Conservation (phyloP, 2,888 invertebrate species). For the Helleia helle region DNA sequence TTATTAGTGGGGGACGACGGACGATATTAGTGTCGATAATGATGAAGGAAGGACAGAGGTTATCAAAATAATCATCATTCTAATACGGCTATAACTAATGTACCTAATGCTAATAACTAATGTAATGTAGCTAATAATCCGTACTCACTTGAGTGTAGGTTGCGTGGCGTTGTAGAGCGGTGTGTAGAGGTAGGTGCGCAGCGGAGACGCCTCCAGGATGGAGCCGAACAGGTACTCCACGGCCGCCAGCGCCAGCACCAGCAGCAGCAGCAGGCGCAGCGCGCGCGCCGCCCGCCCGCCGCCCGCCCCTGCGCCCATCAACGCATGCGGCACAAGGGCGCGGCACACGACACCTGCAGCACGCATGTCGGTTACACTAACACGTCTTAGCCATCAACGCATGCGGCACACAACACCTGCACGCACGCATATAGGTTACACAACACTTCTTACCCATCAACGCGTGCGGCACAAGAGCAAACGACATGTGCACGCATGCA, state of each 20-base stretch:
- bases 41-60: no score
- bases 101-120: no score
- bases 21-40: no score
- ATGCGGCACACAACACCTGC: background rate
- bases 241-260: constrained; percentile 78
- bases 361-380: no score
- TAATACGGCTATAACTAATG: no score
- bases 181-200: constrained; percentile 63
- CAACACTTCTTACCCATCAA: no score
- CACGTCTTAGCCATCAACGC: no score
- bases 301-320: constrained; percentile 56
- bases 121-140: background rate
- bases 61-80: no score
- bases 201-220: constrained; percentile 72
- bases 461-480: no score
- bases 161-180: constrained; percentile 57
- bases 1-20: no score
- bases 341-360: background rate
- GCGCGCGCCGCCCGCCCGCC: constrained; percentile 67
- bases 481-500: no score
- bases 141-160: constrained; percentile 40
- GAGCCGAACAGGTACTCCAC: constrained; percentile 81
- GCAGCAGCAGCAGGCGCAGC: constrained; percentile 60
- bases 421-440: no score
- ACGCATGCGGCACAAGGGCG: constrained; percentile 57